Percentiles rank a stretch among this genome's conserved stretches.
Evolutionary conservation across 2,113 vertebrate species (phyloP).

Genomic region (Semicossyphus pulcher): DNA sequence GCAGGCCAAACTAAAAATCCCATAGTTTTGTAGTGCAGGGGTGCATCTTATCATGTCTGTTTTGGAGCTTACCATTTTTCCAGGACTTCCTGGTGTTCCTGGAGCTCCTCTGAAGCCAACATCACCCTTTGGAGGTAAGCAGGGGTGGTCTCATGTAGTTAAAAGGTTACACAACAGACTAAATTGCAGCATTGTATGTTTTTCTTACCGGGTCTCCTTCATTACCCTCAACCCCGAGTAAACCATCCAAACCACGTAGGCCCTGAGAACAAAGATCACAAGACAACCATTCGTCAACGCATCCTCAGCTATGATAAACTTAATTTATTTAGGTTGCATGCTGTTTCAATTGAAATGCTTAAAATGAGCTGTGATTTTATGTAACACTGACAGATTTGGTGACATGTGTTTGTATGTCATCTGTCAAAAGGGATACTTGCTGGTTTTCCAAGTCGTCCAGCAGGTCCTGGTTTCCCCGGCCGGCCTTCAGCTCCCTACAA

Average conservation of each 20-base stretch:
- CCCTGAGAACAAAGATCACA: conserved; percentile 68
- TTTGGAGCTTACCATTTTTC: conserved; percentile 69
- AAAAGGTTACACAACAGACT: not conserved
- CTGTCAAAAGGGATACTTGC: conserved; percentile 68
- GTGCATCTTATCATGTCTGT: not conserved
- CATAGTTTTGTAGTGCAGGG: not conserved
- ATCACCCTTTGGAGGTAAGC: conserved; percentile 71
- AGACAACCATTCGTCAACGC: not conserved
- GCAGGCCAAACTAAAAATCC: not conserved
- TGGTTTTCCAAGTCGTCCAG: conserved; percentile 74
- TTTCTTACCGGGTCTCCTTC: conserved; percentile 81
- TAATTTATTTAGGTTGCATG: not conserved
- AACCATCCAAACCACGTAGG: conserved; percentile 76
- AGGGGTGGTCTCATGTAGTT: not conserved
- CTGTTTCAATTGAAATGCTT: not conserved
- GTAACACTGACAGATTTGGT: not conserved
- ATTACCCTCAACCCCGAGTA: conserved; percentile 84
- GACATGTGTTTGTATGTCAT: not conserved
- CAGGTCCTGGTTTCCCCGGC: conserved; percentile 61
- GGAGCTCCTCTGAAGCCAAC: conserved; percentile 71
- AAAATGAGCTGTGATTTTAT: not conserved
- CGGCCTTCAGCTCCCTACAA: conserved; percentile 75
- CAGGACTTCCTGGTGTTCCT: conserved; percentile 68
- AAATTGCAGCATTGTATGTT: not conserved
- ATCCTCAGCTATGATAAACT: too few relatives aligned